Base-by-base conservation (phyloP, 53 echinoderm and acorn worm species). In the Stichopus horrens region DNA sequence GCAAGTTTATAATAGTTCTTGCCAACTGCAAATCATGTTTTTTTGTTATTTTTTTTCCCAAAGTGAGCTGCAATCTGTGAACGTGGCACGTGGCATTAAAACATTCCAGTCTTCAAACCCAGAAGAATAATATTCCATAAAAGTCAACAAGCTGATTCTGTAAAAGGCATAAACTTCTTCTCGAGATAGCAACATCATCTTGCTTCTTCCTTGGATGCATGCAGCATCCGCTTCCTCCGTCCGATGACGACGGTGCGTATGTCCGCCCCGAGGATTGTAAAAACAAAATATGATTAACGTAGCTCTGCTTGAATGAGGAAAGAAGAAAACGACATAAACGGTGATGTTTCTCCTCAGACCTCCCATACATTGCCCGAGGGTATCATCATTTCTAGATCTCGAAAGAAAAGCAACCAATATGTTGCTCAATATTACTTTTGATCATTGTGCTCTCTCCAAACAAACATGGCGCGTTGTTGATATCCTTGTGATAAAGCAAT, bases 271-370 rank as follows among this genome's bases (percentile, higher is more conserved):
- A 19, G 81, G 81, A 81, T 81, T 81, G 56, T 81, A 53, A 81
- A 81, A 81, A 58, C 80, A 80, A 53, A 81, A 58, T 81, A 81
- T 81, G 81, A 81, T 81, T 81, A 81, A 4, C 56, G 21, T 11
- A 21, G 21, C 57, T 56, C 81, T 21, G 56, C 81, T 81, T 57
- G n/a, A 53, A 7, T 11, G 71, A 20, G 21, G n/a, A 81, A 81
- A 58, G 54, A 54, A 81, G 56, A 51, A 81, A 81, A 57, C 81
- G 56, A 81, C 57, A 81, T 81, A 54, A 81, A 81, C 57, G 57
- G 57, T 58, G 56, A 23, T 81, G 57, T 56, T 57, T 57, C 56
- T 57, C 57, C 57, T 21, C 56, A 21, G 21, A 58, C 81, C 58
- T 81, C 81, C 81, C 21, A 55, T 56, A 21, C 9, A 9, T 21